Base-by-base conservation (phyloP, 1,140 invertebrate species). In the Adelges cooleyi region DNA sequence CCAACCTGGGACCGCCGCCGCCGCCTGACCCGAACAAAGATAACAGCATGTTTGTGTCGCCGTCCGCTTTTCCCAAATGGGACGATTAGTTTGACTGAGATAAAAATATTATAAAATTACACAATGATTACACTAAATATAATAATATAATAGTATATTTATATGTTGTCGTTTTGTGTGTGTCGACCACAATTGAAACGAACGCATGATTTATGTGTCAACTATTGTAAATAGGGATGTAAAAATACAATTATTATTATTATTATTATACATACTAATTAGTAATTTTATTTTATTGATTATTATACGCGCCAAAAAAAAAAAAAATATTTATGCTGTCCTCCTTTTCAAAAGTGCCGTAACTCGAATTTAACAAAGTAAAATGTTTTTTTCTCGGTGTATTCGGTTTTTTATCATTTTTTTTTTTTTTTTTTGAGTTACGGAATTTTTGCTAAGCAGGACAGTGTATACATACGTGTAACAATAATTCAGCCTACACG, bases 51-150 rank as follows among this genome's bases (percentile, higher is more conserved):
- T 80, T 80, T 69, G 70, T 80, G 23, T 65, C 71, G 3, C 73
- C 76, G 49, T 73, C 76, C 1, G 74, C 66, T 56, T 80, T 80
- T 66, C 79, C 79, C 1, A 71, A 76, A 20, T 80, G 79, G 79
- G 79, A 80, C 67, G 79, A 80, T 72, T 80, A 69, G 54, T 44
- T 20, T 29, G 54, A 62, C 52, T 62, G 40, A 46, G 18, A 48
- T n/a, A 6, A 5, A 42, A 42, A 42, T 6, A 42, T 42, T 42
- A 42, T 6, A 5, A 54, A 54, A 27, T n/a, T n/a, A n/a, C 6
- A 38, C 36, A 15, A 38, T 36, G 18, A 0, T 27, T 22, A 38
- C 33, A 25, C 20, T 22, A 8, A 8, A 54, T 13, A 53, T n/a
- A 23, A 40, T n/a, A 23, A n/a, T 10, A 15, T 17, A 29, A 51